Conservation (phyloP, 2,113 vertebrate species). For the Oncorhynchus mykiss region DNA sequence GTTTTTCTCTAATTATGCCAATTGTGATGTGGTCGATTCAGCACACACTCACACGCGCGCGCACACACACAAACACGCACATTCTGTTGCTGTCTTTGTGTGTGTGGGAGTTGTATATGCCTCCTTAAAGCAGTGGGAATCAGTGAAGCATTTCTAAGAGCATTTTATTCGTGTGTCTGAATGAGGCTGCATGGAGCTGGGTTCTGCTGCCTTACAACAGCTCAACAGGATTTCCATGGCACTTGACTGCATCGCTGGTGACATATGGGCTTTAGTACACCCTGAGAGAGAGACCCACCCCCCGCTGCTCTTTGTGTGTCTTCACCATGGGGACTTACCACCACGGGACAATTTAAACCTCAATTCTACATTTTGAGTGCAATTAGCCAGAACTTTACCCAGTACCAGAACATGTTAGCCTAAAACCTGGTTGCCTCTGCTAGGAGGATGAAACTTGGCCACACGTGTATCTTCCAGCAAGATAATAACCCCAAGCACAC, state of each 20-base stretch:
- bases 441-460: too few relatives aligned
- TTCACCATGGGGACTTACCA: not conserved
- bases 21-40: not conserved
- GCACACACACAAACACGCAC: not conserved
- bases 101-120: not conserved
- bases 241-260: constrained; percentile 33
- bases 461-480: too few relatives aligned
- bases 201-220: not conserved
- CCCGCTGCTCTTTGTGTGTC: not conserved
- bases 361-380: not conserved
- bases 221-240: constrained; percentile 49
- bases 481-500: too few relatives aligned
- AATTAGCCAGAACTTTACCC: not conserved
- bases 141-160: constrained; percentile 41
- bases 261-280: constrained; percentile 28
- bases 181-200: constrained; percentile 21
- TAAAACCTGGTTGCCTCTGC: too few relatives aligned
- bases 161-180: constrained; percentile 15
- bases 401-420: too few relatives aligned
- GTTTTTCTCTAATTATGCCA: not conserved
- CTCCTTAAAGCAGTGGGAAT: not conserved
- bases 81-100: too few relatives aligned
- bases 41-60: not conserved
- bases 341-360: not conserved
- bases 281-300: not conserved